These are phyloP conservation scores for Brachionus rotundiformis DNA, from an alignment of 1,140 invertebrate species.

Conservation along the genomic window DNA sequence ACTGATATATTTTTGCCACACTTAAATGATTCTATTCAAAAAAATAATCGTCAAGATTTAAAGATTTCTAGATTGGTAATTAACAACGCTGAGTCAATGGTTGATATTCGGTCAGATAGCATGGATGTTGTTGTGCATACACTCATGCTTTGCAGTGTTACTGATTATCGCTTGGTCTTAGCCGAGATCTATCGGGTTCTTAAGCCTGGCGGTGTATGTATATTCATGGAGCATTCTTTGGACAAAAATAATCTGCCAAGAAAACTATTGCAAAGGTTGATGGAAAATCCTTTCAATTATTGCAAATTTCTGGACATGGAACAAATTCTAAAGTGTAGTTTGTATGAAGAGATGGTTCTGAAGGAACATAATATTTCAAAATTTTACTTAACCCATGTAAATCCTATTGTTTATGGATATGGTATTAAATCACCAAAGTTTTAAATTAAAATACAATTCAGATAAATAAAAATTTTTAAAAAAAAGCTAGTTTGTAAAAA, in stretches of 20 bases:
- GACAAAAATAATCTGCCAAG: background rate
- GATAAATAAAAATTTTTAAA: too few relatives aligned
- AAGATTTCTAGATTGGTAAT: slow-evolving; percentile 17
- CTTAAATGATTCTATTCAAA: slow-evolving; percentile 36
- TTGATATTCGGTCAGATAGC: slow-evolving; percentile 21
- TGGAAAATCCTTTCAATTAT: background rate
- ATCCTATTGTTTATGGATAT: slow-evolving; percentile 49
- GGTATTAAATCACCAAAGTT: background rate
- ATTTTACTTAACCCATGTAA: background rate
- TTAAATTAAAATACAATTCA: background rate
- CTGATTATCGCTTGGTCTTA: background rate
- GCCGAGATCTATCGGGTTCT: slow-evolving; percentile 35
- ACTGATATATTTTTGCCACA: slow-evolving; percentile 38
- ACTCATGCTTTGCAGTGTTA: slow-evolving; percentile 15
- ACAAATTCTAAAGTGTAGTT: background rate
- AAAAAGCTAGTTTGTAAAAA: too few relatives aligned
- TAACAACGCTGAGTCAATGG: slow-evolving; percentile 38
- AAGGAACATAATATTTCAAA: background rate
- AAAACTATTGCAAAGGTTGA: background rate
- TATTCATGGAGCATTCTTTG: slow-evolving; percentile 51
- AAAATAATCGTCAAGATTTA: slow-evolving; percentile 45
- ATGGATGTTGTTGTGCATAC: slow-evolving; percentile 47
- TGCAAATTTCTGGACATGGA: slow-evolving; percentile 43
- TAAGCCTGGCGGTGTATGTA: slow-evolving; percentile 37
- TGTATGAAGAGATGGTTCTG: background rate